Conservation (phyloP, 2,797 vertebrate species). For the Ptychadena robeensis region DNA sequence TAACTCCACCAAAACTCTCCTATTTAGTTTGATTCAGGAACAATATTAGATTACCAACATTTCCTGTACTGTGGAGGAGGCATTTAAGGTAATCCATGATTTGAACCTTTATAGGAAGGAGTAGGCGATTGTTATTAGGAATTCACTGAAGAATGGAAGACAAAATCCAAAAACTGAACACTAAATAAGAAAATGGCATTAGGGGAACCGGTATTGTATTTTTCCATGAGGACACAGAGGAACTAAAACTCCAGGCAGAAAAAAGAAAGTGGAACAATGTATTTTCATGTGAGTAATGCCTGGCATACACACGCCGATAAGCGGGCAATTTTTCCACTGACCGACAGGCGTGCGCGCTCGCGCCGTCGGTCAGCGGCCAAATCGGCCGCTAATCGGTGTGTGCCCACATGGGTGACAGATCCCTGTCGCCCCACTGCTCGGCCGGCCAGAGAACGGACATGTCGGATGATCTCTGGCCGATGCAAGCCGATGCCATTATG, state of each 20-base stretch:
- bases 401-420: no score
- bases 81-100: constrained; percentile 41
- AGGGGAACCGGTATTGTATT: neutral
- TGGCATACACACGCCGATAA: no score
- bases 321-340: no score
- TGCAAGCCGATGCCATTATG: no score
- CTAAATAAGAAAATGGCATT: neutral
- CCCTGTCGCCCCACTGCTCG: no score
- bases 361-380: no score
- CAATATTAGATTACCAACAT: constrained; percentile 40
- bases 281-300: no score
- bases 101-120: constrained; percentile 43
- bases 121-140: constrained; percentile 46
- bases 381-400: no score
- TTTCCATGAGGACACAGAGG: neutral
- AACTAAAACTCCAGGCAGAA: neutral
- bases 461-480: no score
- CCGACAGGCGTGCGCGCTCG: no score
- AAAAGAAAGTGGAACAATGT: no score
- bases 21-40: constrained; percentile 15
- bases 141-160: neutral
- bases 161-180: neutral
- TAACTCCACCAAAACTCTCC: neutral
- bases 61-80: constrained; percentile 43
- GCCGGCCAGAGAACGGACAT: no score